phyloP scores from a whole-genome alignment of 2,888 invertebrate genomes.

The Sturmia bella region DNA sequence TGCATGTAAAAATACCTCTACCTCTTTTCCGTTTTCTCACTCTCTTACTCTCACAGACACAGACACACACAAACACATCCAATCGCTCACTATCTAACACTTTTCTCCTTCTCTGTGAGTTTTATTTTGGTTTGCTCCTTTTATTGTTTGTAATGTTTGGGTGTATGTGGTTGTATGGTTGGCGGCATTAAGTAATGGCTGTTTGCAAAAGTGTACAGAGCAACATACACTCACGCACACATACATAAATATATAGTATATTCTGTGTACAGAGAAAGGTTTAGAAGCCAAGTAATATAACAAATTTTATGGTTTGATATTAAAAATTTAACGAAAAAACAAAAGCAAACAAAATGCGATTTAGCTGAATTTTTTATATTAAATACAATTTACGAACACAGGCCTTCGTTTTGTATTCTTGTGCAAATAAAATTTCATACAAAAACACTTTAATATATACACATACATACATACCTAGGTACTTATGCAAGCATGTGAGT shows the following conservation, averaged over 20 bases:
- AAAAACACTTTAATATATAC: neutral
- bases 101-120: neutral
- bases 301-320: constrained; percentile 63
- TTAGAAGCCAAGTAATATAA: constrained; percentile 59
- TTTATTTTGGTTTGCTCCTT: constrained; percentile 21
- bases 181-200: constrained; percentile 55
- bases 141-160: constrained; percentile 1
- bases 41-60: neutral
- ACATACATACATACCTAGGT: too few species aligned
- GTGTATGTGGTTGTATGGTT: constrained; percentile 30
- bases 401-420: constrained; percentile 1
- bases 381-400: constrained; percentile 22
- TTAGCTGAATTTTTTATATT: constrained; percentile 30
- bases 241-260: neutral
- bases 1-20: constrained; percentile 10
- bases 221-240: neutral
- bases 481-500: too few species aligned
- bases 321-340: constrained; percentile 59
- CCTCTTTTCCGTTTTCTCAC: neutral
- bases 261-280: constrained; percentile 24
- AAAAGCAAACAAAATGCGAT: constrained; percentile 33
- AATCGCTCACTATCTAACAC: neutral
- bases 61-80: too few species aligned
- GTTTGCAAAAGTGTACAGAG: constrained; percentile 24
- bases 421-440: neutral